These are phyloP conservation scores for Phaetusa simplex DNA, from an alignment of 2,113 vertebrate genomes.

Conservation along the genomic window DNA sequence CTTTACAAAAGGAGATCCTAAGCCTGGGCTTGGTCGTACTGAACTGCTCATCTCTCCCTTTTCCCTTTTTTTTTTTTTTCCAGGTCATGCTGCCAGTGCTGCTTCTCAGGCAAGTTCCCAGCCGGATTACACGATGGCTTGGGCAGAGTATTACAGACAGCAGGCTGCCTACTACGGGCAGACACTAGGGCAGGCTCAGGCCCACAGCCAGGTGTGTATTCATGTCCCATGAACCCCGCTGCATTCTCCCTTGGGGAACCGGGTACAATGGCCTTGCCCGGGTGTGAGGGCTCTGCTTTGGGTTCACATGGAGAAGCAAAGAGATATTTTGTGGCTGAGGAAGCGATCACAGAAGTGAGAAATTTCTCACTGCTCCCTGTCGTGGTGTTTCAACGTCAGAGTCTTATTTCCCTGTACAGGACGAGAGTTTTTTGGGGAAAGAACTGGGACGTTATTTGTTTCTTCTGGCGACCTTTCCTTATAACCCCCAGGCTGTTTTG, in stretches of 20 bases:
- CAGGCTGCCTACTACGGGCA: constrained; percentile 95
- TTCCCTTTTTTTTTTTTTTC: neutral
- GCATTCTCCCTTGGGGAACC: neutral
- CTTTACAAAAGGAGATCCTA: neutral
- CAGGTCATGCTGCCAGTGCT: constrained; percentile 88
- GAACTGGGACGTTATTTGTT: neutral
- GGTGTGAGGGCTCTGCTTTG: neutral
- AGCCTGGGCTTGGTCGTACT: neutral
- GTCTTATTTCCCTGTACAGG: neutral
- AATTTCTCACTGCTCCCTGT: neutral
- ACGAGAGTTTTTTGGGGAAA: neutral
- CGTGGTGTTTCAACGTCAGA: rapidly evolving
- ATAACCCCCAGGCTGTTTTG: neutral
- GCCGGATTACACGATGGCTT: constrained; percentile 93
- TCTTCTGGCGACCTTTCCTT: neutral
- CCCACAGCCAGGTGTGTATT: constrained; percentile 90
- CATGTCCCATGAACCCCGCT: neutral
- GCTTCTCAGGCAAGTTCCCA: constrained; percentile 92
- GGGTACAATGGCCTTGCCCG: neutral
- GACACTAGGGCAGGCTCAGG: constrained; percentile 90
- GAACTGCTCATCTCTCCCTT: neutral
- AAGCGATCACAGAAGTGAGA: neutral
- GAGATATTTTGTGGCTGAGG: neutral
- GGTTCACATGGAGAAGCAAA: neutral
- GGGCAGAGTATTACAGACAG: constrained; percentile 97